These are phyloP conservation scores for Gymnoscelis rufifasciata DNA, from an alignment of 2,888 invertebrate genomes.

Conservation along the genomic window DNA sequence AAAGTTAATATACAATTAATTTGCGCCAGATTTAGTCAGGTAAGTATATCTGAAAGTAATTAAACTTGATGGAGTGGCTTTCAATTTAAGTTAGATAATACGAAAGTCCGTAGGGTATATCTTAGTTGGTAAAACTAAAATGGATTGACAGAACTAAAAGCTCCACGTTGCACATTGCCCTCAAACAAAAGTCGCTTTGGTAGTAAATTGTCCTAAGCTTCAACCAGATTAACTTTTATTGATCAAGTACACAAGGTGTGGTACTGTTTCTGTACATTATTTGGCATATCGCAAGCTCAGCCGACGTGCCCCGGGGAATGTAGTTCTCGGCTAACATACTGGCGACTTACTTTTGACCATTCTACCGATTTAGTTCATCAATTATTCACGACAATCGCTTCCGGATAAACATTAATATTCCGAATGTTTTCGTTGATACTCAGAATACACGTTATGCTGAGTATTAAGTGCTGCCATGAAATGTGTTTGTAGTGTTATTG, in stretches of 20 bases:
- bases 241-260: slow-evolving; percentile 4
- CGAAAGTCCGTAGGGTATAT: background rate
- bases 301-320: slow-evolving; percentile 14
- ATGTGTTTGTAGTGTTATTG: slow-evolving; percentile 1
- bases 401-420: slow-evolving; percentile 11
- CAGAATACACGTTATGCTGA: slow-evolving; percentile 6
- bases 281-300: slow-evolving; percentile 3
- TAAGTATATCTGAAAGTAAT: too few species aligned
- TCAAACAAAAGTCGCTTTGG: background rate
- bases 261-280: slow-evolving; percentile 7
- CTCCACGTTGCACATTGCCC: background rate
- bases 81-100: background rate
- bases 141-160: background rate
- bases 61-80: too few species aligned
- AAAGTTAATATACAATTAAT: too few species aligned
- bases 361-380: slow-evolving; percentile 22
- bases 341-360: slow-evolving; percentile 23
- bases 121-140: background rate
- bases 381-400: slow-evolving; percentile 19
- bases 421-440: slow-evolving; percentile 5
- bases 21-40: too few species aligned
- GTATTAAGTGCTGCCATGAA: slow-evolving; percentile 6
- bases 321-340: slow-evolving; percentile 15
- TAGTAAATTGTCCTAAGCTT: background rate
- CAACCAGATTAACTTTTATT: background rate